Evolutionary conservation across 2,113 vertebrate species (phyloP).

Genomic region (Sitta europaea): DNA sequence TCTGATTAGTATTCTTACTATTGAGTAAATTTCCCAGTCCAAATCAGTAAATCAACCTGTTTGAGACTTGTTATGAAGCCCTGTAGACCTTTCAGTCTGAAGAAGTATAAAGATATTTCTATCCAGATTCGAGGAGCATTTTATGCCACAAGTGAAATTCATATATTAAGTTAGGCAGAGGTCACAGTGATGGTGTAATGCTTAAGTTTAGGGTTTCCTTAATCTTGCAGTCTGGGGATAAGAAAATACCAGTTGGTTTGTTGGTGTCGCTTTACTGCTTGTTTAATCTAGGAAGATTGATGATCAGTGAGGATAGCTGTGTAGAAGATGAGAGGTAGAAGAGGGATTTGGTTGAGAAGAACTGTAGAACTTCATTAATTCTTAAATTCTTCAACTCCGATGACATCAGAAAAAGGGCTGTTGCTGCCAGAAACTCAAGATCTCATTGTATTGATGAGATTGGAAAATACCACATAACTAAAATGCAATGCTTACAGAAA

Average conservation of each 20-base stretch:
- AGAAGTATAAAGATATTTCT: background rate
- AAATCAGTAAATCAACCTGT: background rate
- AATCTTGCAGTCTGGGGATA: background rate
- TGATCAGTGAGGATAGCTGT: background rate
- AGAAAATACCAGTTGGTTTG: background rate
- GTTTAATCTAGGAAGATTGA: background rate
- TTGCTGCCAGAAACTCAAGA: background rate
- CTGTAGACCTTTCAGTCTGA: background rate
- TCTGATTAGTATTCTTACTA: background rate
- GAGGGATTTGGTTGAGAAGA: background rate
- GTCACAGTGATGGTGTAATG: background rate
- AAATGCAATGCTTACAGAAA: background rate
- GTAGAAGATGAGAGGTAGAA: background rate
- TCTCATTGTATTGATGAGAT: background rate
- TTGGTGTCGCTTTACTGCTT: background rate
- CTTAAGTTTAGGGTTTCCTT: background rate
- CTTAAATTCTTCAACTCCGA: background rate
- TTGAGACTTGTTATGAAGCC: background rate
- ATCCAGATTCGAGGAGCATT: background rate
- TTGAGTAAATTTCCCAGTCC: background rate
- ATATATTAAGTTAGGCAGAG: background rate
- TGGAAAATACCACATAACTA: rapidly evolving
- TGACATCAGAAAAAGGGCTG: background rate
- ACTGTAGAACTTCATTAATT: background rate
- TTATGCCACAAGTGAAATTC: background rate